phyloP scores from a whole-genome alignment of 64 coral and sea anemone genomes.

The Stichodactyla mertensii region DNA sequence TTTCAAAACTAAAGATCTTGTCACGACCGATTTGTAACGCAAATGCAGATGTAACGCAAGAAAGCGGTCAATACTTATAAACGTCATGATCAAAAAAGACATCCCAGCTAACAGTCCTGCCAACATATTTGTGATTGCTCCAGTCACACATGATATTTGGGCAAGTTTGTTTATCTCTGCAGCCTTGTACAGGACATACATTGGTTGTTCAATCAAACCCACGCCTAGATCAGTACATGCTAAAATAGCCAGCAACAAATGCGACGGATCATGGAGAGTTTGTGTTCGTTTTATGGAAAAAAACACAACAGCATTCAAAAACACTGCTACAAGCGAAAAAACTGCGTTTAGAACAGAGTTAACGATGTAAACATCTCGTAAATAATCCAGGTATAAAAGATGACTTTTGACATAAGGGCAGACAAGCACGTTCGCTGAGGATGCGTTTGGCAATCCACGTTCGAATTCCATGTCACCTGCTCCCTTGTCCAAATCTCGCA shows the following conservation, averaged over 20 bases:
- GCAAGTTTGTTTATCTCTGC: background rate
- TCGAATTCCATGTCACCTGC: too few relatives aligned
- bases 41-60: constrained; percentile 43
- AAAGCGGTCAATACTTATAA: constrained; percentile 37
- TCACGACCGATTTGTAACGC: constrained; percentile 24
- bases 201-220: constrained; percentile 29
- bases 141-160: background rate
- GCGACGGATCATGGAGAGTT: constrained; percentile 29
- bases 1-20: constrained; percentile 1
- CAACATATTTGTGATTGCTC: constrained; percentile 3
- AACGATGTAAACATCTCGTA: constrained; percentile 11
- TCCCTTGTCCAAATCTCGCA: too few relatives aligned
- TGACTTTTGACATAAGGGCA: background rate
- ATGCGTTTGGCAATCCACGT: too few relatives aligned
- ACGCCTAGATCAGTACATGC: constrained; percentile 34
- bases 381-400: background rate
- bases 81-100: constrained; percentile 32
- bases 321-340: constrained; percentile 3
- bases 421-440: too few relatives aligned
- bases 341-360: constrained; percentile 29
- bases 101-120: constrained; percentile 15
- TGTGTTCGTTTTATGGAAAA: constrained; percentile 6
- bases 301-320: constrained; percentile 28
- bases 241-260: constrained; percentile 22
- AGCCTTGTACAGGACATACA: constrained; percentile 27